Conservation (phyloP, 2,113 vertebrate species). For the Antennarius striatus region DNA sequence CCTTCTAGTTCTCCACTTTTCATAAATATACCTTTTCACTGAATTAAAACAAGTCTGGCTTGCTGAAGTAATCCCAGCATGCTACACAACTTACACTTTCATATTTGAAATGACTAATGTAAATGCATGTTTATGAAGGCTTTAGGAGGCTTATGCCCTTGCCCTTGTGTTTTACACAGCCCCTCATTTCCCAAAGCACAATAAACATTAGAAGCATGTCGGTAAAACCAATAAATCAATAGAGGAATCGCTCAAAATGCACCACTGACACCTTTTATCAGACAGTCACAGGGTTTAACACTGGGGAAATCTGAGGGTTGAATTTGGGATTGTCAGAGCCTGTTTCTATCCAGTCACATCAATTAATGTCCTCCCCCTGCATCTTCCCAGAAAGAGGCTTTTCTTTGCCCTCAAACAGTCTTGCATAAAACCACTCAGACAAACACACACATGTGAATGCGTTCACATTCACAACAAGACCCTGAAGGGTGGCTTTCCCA, state of each 20-base stretch:
- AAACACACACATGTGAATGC: constrained; percentile 15
- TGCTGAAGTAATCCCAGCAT: no score
- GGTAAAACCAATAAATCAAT: not conserved
- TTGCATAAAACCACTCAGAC: constrained; percentile 28
- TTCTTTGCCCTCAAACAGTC: constrained; percentile 40
- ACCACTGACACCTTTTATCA: not conserved
- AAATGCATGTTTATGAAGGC: no score
- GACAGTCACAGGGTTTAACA: constrained; percentile 6
- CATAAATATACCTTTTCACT: no score
- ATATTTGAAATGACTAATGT: no score
- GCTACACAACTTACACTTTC: no score
- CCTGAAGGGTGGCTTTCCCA: constrained; percentile 69
- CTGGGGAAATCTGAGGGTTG: constrained; percentile 21
- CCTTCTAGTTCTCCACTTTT: no score
- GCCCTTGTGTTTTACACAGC: no score
- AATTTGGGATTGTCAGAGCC: constrained; percentile 35
- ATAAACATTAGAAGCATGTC: not conserved
- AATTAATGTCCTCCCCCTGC: constrained; percentile 24
- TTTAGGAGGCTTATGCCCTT: no score
- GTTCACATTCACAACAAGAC: constrained; percentile 25
- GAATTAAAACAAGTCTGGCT: no score
- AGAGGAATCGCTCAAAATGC: not conserved
- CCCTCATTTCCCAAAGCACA: no score
- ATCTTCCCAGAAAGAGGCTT: constrained; percentile 29
- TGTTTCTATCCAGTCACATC: constrained; percentile 51